Conservation (phyloP, 37 sponge, comb jelly and placozoan genomes). For the Lycopodina hypogea region DNA sequence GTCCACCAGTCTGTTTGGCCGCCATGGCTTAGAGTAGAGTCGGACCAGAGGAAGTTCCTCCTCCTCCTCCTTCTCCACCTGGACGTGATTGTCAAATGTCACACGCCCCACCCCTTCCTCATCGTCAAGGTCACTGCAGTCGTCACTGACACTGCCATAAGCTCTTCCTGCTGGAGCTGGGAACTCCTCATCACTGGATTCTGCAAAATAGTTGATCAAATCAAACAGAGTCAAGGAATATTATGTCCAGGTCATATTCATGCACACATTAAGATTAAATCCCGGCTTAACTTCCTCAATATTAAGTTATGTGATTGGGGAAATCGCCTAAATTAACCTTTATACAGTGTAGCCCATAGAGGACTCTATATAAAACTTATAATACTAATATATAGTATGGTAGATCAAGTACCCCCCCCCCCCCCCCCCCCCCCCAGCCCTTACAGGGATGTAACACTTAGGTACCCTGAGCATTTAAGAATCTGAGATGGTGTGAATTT, state of each 20-base stretch:
- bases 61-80: conserved; percentile 3
- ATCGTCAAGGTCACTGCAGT: conserved; percentile 44
- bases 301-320: too few relatives aligned
- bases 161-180: conserved; percentile 9
- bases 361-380: too few relatives aligned
- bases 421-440: too few relatives aligned
- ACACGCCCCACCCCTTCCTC: conserved; percentile 5
- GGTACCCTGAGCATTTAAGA: too few relatives aligned
- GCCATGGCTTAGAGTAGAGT: not conserved
- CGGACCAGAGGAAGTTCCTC: not conserved
- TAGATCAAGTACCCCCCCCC: too few relatives aligned
- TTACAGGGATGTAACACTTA: too few relatives aligned
- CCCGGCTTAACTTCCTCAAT: not conserved
- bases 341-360: too few relatives aligned
- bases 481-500: too few relatives aligned
- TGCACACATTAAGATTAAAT: not conserved
- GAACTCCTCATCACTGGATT: conserved; percentile 42
- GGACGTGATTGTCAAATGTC: not conserved
- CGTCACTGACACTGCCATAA: conserved; percentile 22
- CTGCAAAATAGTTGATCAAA: conserved; percentile 3
- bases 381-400: too few relatives aligned
- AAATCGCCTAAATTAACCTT: too few relatives aligned
- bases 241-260: not conserved
- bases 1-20: conserved; percentile 12
- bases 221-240: too few relatives aligned